Percentiles rank a stretch among this genome's conserved stretches.
These are phyloP conservation scores for Nothobranchius furzeri DNA, from an alignment of 2,113 vertebrate genomes.

Conservation along the genomic window DNA sequence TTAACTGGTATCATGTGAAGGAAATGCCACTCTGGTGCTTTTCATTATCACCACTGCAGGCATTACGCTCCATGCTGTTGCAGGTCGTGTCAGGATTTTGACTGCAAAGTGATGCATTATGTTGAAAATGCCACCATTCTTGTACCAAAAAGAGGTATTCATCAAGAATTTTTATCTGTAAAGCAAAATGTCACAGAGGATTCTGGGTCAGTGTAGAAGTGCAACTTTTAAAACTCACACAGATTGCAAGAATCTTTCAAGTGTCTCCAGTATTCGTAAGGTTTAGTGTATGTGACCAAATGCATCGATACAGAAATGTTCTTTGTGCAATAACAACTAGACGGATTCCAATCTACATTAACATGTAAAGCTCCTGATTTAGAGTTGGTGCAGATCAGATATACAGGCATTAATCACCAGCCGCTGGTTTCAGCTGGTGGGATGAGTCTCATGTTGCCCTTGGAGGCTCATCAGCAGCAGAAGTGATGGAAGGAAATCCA, in stretches of 20 bases:
- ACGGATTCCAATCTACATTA: constrained; percentile 10
- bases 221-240: background rate
- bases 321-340: background rate
- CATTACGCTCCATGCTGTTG: background rate
- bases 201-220: background rate
- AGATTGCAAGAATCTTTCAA: background rate
- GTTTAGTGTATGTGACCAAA: background rate
- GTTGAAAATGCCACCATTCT: background rate
- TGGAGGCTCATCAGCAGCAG: constrained; percentile 64
- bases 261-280: background rate
- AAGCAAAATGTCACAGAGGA: background rate
- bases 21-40: constrained; percentile 5
- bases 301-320: background rate
- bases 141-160: background rate
- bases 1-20: constrained; percentile 18
- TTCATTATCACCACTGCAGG: constrained; percentile 13
- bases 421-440: constrained; percentile 52
- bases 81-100: constrained; percentile 5
- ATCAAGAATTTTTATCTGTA: background rate
- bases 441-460: constrained; percentile 47
- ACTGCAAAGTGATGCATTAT: background rate
- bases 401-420: constrained; percentile 31
- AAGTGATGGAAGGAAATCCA: constrained; percentile 32
- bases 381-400: constrained; percentile 10
- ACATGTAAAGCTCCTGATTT: constrained; percentile 3